Conservation (phyloP, 1,140 invertebrate genomes). For the Drosophila bocki region DNA sequence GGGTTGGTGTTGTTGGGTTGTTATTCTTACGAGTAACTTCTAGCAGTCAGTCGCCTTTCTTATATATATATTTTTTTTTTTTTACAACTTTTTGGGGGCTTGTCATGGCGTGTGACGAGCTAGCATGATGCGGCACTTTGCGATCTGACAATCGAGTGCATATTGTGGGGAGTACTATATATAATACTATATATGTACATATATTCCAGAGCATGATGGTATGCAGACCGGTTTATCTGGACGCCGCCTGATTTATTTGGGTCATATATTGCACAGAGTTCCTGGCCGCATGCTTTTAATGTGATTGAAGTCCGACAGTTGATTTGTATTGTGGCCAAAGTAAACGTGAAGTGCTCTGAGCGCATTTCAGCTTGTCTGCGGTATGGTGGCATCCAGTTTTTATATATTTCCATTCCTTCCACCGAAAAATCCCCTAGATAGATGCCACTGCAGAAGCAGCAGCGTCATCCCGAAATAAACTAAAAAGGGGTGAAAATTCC, state of each 20-base stretch:
- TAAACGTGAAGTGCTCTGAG: conserved; percentile 43
- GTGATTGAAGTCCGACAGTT: conserved; percentile 75
- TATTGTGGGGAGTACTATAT: neutral
- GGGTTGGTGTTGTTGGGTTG: conserved; percentile 19
- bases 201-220: conserved; percentile 7
- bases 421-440: conserved; percentile 43
- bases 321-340: conserved; percentile 61
- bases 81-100: conserved; percentile 59
- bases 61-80: neutral
- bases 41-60: conserved; percentile 13
- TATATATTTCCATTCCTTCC: conserved; percentile 7
- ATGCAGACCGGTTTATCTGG: conserved; percentile 60
- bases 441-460: no score
- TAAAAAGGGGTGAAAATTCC: conserved; percentile 46
- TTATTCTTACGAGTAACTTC: conserved; percentile 23
- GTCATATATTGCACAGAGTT: conserved; percentile 41
- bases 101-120: conserved; percentile 46
- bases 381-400: conserved; percentile 11
- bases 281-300: conserved; percentile 50
- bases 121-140: conserved; percentile 63
- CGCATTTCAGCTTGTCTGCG: conserved; percentile 30
- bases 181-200: neutral
- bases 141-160: conserved; percentile 58
- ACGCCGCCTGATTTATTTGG: conserved; percentile 54
- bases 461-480: conserved; percentile 40